Conservation (phyloP, 2,888 invertebrate genomes). For the Nudaria mundana region DNA sequence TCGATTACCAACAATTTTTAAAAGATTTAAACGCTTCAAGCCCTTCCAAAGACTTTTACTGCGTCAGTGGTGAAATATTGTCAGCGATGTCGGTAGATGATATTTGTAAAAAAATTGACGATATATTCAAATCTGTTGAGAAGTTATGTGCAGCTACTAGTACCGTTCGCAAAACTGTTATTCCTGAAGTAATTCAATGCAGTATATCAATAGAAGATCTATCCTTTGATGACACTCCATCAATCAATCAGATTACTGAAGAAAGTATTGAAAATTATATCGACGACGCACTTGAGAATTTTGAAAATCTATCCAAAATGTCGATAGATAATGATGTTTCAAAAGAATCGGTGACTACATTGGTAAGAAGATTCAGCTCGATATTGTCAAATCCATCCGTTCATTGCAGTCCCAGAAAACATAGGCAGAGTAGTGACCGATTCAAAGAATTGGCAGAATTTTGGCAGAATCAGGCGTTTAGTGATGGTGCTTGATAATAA, state of each 20-base stretch:
- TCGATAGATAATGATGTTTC: slow-evolving; percentile 40
- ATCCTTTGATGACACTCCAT: slow-evolving; percentile 63
- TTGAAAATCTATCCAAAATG: slow-evolving; percentile 46
- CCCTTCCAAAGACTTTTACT: slow-evolving; percentile 32
- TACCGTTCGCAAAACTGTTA: slow-evolving; percentile 39
- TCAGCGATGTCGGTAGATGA: slow-evolving; percentile 65
- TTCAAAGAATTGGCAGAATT: slow-evolving; percentile 66
- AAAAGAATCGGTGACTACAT: slow-evolving; percentile 57
- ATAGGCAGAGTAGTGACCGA: slow-evolving; percentile 52
- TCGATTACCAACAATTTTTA: slow-evolving; percentile 61
- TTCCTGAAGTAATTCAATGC: slow-evolving; percentile 58
- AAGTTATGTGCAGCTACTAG: slow-evolving; percentile 56
- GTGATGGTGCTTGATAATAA: background rate
- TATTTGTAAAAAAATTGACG: slow-evolving; percentile 63
- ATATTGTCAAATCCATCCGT: slow-evolving; percentile 50
- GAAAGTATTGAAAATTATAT: slow-evolving; percentile 61
- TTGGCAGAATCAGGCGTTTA: slow-evolving; percentile 10
- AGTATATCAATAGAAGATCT: slow-evolving; percentile 58
- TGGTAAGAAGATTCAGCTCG: slow-evolving; percentile 61
- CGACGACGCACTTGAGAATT: slow-evolving; percentile 63
- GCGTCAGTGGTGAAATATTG: slow-evolving; percentile 48
- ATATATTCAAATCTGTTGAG: slow-evolving; percentile 68
- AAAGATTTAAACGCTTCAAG: slow-evolving; percentile 44
- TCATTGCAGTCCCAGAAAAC: slow-evolving; percentile 49
- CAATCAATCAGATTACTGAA: slow-evolving; percentile 34